phyloP scores from a whole-genome alignment of 1,140 invertebrate species.

The Nilaparvata lugens region DNA sequence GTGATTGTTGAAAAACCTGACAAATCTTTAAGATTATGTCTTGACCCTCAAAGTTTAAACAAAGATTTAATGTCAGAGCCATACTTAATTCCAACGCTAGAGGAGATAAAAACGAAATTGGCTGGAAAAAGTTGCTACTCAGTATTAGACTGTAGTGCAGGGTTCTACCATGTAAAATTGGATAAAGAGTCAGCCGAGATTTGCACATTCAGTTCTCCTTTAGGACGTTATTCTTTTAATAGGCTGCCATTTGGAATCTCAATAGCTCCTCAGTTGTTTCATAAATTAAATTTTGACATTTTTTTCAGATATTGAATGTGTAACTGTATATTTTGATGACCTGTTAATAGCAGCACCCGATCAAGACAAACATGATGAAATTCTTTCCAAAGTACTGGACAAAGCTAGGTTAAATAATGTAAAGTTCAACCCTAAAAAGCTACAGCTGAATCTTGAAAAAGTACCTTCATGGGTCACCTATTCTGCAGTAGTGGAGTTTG shows the following conservation, averaged over 20 bases:
- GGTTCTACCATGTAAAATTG: too few relatives aligned
- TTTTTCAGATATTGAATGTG: constrained; percentile 27
- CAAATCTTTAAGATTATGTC: too few relatives aligned
- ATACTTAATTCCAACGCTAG: too few relatives aligned
- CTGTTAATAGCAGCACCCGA: constrained; percentile 25
- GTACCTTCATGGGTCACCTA: constrained; percentile 27
- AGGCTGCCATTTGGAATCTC: constrained; percentile 30
- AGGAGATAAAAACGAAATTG: too few relatives aligned
- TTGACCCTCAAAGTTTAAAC: too few relatives aligned
- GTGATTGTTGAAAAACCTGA: too few relatives aligned
- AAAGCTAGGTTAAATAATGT: constrained; percentile 18
- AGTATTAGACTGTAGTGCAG: too few relatives aligned
- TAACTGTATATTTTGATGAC: constrained; percentile 30
- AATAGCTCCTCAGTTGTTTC: constrained; percentile 18
- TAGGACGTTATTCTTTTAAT: constrained; percentile 29
- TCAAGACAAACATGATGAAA: constrained; percentile 28
- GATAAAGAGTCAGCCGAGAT: too few relatives aligned
- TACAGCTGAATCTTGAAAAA: constrained; percentile 19
- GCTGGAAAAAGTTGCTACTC: too few relatives aligned
- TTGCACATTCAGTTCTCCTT: constrained; percentile 26
- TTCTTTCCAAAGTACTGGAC: constrained; percentile 27
- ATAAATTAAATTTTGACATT: constrained; percentile 22
- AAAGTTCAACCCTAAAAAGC: constrained; percentile 27
- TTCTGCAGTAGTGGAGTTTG: constrained; percentile 17
- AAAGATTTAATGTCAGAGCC: too few relatives aligned